phyloP scores from a whole-genome alignment of 2,113 vertebrate species.

The Mystacornis crossleyi region DNA sequence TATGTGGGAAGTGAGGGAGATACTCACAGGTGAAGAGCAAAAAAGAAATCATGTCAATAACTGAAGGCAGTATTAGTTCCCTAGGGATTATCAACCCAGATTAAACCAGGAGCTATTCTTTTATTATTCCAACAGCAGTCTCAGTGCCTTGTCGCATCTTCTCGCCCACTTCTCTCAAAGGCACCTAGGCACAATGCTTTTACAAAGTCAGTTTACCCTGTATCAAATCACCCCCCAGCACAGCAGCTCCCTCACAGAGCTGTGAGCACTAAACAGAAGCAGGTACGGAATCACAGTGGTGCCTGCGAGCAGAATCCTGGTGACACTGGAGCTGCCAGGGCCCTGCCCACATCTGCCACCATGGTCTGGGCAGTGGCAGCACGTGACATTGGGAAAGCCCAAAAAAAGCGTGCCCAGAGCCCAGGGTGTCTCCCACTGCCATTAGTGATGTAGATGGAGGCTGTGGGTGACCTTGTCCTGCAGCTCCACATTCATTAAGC shows the following conservation, averaged over 20 bases:
- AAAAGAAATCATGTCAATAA: not conserved
- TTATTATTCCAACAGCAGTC: not conserved
- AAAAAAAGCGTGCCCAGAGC: not conserved
- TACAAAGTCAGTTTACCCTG: accelerated
- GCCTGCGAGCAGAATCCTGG: not conserved
- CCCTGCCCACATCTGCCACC: not conserved
- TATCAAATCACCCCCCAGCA: not conserved
- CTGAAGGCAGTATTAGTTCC: not conserved
- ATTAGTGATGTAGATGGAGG: not conserved
- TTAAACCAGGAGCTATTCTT: not conserved
- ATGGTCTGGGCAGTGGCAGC: not conserved
- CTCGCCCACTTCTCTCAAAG: not conserved
- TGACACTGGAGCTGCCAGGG: not conserved
- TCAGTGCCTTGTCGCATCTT: not conserved
- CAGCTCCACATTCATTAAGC: not conserved
- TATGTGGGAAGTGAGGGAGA: not conserved
- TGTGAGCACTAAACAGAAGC: not conserved
- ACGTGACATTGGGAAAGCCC: not conserved
- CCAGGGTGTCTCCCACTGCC: not conserved
- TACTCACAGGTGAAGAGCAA: not conserved
- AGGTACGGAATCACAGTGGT: not conserved
- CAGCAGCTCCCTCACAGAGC: not conserved
- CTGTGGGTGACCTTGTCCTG: not conserved
- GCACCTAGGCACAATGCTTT: not conserved
- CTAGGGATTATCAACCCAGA: not conserved